Evolutionary conservation across 1,140 invertebrate genomes (phyloP).

Genomic region (Drosophila parabipectinata): DNA sequence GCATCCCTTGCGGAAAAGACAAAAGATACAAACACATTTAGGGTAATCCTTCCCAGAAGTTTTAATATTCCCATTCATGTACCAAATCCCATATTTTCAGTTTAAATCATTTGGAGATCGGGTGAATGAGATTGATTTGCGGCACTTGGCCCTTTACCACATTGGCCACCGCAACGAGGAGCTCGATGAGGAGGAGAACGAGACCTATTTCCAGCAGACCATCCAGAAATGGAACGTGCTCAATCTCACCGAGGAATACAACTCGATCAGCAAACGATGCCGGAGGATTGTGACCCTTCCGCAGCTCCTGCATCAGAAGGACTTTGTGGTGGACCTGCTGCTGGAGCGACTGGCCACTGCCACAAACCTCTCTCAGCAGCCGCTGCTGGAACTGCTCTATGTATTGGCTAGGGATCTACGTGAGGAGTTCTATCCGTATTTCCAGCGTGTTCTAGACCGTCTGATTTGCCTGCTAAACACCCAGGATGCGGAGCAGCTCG

Average conservation of each 20-base stretch:
- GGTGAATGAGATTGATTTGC: slow-evolving; percentile 92
- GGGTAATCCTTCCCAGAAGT: slow-evolving; percentile 85
- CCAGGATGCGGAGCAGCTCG: slow-evolving; percentile 92
- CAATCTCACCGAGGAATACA: slow-evolving; percentile 93
- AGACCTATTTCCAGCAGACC: slow-evolving; percentile 91
- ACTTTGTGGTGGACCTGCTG: slow-evolving; percentile 89
- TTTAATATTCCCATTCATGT: neutral
- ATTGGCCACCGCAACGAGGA: slow-evolving; percentile 89
- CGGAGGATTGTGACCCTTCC: slow-evolving; percentile 90
- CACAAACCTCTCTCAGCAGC: slow-evolving; percentile 90
- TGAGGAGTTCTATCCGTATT: slow-evolving; percentile 93
- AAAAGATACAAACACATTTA: slow-evolving; percentile 92
- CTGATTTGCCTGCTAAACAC: slow-evolving; percentile 90
- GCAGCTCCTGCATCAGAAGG: slow-evolving; percentile 91
- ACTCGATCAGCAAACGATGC: slow-evolving; percentile 89
- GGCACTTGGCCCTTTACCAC: slow-evolving; percentile 88
- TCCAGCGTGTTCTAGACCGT: slow-evolving; percentile 88
- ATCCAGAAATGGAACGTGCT: slow-evolving; percentile 94
- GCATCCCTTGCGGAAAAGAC: slow-evolving; percentile 90
- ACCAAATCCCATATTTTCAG: slow-evolving; percentile 84
- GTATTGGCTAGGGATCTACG: slow-evolving; percentile 93
- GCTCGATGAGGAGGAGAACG: slow-evolving; percentile 86
- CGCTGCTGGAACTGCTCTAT: slow-evolving; percentile 93
- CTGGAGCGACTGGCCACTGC: slow-evolving; percentile 89
- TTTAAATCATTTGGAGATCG: slow-evolving; percentile 94